phyloP scores from a whole-genome alignment of 2,888 invertebrate species.

The Conchocele bisecta region DNA sequence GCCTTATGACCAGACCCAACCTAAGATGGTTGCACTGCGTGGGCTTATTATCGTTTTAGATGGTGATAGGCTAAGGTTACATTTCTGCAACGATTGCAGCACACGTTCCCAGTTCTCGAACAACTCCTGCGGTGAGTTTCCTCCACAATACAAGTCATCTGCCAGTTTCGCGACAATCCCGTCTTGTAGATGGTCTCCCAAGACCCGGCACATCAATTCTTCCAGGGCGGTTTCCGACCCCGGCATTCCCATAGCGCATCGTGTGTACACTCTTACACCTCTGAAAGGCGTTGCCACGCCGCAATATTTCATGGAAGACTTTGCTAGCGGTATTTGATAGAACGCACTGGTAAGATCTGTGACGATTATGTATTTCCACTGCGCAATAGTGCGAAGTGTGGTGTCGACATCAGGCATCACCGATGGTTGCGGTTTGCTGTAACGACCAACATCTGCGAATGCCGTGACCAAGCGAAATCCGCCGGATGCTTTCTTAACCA shows the following conservation, averaged over 20 bases:
- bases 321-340: slow-evolving; percentile 39
- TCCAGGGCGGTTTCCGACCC: slow-evolving; percentile 60
- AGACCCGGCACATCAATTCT: slow-evolving; percentile 51
- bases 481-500: slow-evolving; percentile 48
- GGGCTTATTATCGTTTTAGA: no score
- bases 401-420: slow-evolving; percentile 36
- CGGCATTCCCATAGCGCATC: slow-evolving; percentile 62
- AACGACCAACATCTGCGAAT: slow-evolving; percentile 52
- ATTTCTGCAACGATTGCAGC: no score
- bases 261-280: slow-evolving; percentile 22
- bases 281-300: slow-evolving; percentile 34
- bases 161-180: slow-evolving; percentile 48
- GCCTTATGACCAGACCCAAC: slow-evolving; percentile 60
- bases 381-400: slow-evolving; percentile 23
- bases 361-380: slow-evolving; percentile 40
- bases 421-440: slow-evolving; percentile 55
- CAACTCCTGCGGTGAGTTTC: slow-evolving; percentile 27
- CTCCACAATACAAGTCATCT: slow-evolving; percentile 54
- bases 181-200: slow-evolving; percentile 40
- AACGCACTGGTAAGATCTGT: slow-evolving; percentile 31
- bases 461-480: slow-evolving; percentile 52
- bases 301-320: slow-evolving; percentile 27
- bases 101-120: no score
- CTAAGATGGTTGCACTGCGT: slow-evolving; percentile 37
- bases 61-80: no score